Base-by-base conservation (phyloP, 2,797 vertebrate genomes). In the Falco naumanni region DNA sequence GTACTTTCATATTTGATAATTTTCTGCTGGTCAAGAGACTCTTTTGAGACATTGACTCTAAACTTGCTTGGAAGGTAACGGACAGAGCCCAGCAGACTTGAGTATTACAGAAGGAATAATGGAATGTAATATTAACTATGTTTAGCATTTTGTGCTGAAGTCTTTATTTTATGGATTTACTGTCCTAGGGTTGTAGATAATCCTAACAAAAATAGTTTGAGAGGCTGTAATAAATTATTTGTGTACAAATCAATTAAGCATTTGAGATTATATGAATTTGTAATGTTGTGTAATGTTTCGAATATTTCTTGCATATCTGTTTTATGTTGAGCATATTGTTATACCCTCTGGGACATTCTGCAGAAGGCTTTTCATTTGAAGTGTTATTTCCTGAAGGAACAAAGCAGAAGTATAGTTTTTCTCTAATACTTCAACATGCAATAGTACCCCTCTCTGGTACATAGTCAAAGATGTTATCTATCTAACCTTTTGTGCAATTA, bases 341-440 rank as follows among this genome's bases (percentile, higher is more conserved):
- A 91, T 59, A 74, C 29, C 47, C 81, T 83, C 45, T 47, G 79
- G 77, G 66, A 95, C 25, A 85, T 59, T 87, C 91, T 79, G 33
- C 83, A 93, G 69, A 84, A 91, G 41, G 76, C 29, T 84, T 90
- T 91, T 81, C 31, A 85, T 89, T 87, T 95, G 79, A 95, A 97
- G 72, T 65, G 66, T 77, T 92, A 77, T 92, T 93, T 96, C 84
- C 86, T 94, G 89, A 89, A 91, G 83, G 80, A 95, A 90, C 57
- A 87, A 90, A 90, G 69, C 51, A 76, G 79, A 89, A 87, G 5
- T 77, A 56, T 51, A 87, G 33, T 84, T 84, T 53, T 79, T 53
- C 37, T 66, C n/a, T 79, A 21, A 83, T 94, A 65, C 70, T 82
- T 82, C 69, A 95, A 39, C 28, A 61, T 77, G 34, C 66, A 66